Percentiles rank a stretch among this genome's conserved stretches.
Evolutionary conservation across 2,113 vertebrate genomes (phyloP).

Genomic region (Delphinapterus leucas): DNA sequence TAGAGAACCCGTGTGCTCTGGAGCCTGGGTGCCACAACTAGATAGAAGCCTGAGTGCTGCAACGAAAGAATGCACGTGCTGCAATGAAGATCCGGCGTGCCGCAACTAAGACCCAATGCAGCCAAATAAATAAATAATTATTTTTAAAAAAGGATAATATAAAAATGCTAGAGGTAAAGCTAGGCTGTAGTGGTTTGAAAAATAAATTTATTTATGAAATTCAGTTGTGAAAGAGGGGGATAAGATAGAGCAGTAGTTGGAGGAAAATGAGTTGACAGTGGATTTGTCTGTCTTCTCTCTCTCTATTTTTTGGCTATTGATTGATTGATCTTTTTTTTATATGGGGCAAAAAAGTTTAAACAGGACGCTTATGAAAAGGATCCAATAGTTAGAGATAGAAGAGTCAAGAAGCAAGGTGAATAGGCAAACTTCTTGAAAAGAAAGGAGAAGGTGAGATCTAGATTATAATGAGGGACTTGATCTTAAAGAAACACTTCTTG

Average conservation of each 20-base stretch:
- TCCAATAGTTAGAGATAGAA: background rate
- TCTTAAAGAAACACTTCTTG: background rate
- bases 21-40: too few relatives aligned
- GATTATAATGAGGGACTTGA: background rate
- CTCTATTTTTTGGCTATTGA: background rate
- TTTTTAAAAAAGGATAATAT: background rate
- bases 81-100: too few relatives aligned
- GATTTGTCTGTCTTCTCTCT: background rate
- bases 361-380: background rate
- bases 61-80: too few relatives aligned
- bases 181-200: background rate
- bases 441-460: background rate
- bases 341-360: background rate
- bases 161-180: background rate
- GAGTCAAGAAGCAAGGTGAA: background rate
- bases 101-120: rapidly evolving
- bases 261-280: background rate
- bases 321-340: background rate
- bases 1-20: too few relatives aligned
- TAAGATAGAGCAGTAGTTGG: background rate
- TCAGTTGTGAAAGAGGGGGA: background rate
- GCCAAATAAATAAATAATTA: too few relatives aligned
- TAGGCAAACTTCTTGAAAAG: background rate
- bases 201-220: background rate
- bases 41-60: too few relatives aligned